Conservation (phyloP, 2,888 invertebrate species). For the Rosalia funebris region DNA sequence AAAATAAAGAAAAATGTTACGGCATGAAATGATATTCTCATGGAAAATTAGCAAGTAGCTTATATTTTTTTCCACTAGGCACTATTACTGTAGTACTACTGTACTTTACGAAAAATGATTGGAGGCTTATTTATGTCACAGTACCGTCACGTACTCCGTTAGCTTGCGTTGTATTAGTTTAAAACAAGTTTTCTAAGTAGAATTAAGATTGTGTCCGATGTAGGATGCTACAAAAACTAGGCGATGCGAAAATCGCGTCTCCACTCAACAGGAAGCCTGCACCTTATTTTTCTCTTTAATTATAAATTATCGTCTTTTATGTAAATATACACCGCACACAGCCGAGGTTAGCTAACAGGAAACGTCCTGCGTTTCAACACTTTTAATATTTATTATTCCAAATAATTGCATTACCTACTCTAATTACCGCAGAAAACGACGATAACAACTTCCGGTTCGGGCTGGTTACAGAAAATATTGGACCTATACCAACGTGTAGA, state of each 20-base stretch:
- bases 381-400: conserved; percentile 3
- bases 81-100: too few species aligned
- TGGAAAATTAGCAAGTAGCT: too few species aligned
- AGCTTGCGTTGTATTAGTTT: too few species aligned
- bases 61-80: too few species aligned
- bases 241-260: not conserved
- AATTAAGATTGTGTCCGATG: not conserved
- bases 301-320: conserved; percentile 9
- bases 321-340: not conserved
- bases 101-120: too few species aligned
- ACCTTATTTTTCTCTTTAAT: conserved; percentile 1
- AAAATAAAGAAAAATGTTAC: too few species aligned
- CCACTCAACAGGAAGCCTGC: conserved; percentile 4
- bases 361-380: conserved; percentile 5
- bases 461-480: conserved; percentile 15
- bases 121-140: too few species aligned
- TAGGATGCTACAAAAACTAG: conserved; percentile 8
- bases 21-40: too few species aligned
- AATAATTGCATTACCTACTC: conserved; percentile 21
- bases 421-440: conserved; percentile 13
- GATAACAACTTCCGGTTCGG: conserved; percentile 19
- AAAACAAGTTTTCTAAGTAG: not conserved
- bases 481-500: conserved; percentile 18
- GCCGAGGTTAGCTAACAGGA: not conserved
- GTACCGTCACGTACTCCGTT: too few species aligned